Conservation (phyloP, 2,888 invertebrate species). For the Chloroclystis v-ata region DNA sequence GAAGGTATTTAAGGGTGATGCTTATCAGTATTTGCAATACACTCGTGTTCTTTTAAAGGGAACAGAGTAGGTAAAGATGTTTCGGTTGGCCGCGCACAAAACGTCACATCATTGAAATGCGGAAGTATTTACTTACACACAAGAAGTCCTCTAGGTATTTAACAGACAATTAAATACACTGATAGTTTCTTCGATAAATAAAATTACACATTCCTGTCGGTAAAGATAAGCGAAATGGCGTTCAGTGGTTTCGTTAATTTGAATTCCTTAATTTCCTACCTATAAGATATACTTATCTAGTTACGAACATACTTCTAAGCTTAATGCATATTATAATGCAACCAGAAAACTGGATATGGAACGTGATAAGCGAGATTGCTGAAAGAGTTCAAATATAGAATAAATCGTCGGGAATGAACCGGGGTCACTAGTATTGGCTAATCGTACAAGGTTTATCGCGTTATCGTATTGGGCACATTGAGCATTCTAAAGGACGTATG, state of each 20-base stretch:
- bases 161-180: not conserved
- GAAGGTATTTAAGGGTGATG: conserved; percentile 12
- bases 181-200: conserved; percentile 9
- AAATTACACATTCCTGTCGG: conserved; percentile 8
- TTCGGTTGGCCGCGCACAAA: conserved; percentile 5
- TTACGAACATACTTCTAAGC: too few relatives aligned
- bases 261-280: conserved; percentile 13
- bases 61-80: conserved; percentile 1
- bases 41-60: conserved; percentile 1
- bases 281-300: too few relatives aligned
- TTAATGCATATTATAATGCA: not conserved
- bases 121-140: conserved; percentile 20
- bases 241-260: conserved; percentile 22
- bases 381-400: conserved; percentile 26
- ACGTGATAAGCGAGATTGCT: conserved; percentile 12
- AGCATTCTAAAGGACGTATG: conserved; percentile 27
- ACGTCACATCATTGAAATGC: conserved; percentile 22
- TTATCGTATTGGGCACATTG: conserved; percentile 53
- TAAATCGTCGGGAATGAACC: conserved; percentile 41
- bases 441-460: conserved; percentile 67
- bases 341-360: conserved; percentile 5
- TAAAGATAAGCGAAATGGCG: conserved; percentile 11
- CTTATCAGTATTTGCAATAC: conserved; percentile 20
- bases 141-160: conserved; percentile 10
- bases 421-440: conserved; percentile 66